Evolutionary conservation across 2,888 invertebrate species (phyloP), one percentile per base, ranked within the genome.

Genomic region (Thalpophila matura): DNA sequence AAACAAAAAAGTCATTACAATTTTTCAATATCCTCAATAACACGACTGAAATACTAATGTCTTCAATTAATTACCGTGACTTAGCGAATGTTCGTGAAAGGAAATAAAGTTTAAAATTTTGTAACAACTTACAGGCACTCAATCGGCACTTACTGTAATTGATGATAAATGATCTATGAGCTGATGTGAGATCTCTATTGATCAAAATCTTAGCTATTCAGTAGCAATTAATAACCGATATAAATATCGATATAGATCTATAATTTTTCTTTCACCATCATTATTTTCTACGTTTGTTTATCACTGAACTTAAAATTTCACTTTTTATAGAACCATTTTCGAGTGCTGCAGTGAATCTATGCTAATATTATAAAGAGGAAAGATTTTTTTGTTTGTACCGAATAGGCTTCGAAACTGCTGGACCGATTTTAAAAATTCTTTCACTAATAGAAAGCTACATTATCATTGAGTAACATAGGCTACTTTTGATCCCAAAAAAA

Each of bases 31-130:
- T 18, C 18, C 0, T 10, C 5, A 69, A 46, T 29, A 38, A 46
- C 12, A 33, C 1, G 2, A 47, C 18, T 61, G 31, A 70, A 64
- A 35, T 24, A 35, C 24, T 61, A 62, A 70, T 37, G 46, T 14
- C 49, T 24, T 47, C 51, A 77, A 75, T 76, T 78, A 78, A 59
- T 43, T 59, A 33, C 14, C 31, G 42, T 76, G 79, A 76, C 42
- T 69, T 20, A 31, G 59, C 77, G 4, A 27, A 37, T 70, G 16
- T 2, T 60, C 29, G 61, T 47, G 69, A 77, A 69, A 74, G 74
- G 68, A 68, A 62, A 35, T 55, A 35, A 67, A 50, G 43, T 58
- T 61, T 26, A 27, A 51, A 35, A 49, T 47, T 51, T 65, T 33
- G 27, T 33, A 58, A 45, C 31, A 60, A 43, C 4, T 35, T 42